These are phyloP conservation scores for Macrosoma leucophasiata DNA, from an alignment of 2,888 invertebrate genomes.

Conservation along the genomic window DNA sequence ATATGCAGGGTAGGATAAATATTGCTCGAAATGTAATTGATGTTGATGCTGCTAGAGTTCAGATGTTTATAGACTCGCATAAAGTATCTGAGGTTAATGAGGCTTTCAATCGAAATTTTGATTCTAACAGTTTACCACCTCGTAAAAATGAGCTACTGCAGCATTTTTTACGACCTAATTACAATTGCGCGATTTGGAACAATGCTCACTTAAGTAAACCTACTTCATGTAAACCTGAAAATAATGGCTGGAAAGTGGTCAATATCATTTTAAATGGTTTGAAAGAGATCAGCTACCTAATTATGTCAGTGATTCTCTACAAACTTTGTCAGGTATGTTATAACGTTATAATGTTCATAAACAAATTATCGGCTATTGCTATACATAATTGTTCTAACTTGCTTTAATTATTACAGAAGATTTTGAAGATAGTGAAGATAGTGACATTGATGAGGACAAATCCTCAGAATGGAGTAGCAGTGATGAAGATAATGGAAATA, in stretches of 20 bases:
- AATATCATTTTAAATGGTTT: conserved; percentile 28
- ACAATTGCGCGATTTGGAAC: conserved; percentile 23
- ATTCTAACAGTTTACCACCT: conserved; percentile 22
- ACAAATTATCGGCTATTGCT: no score
- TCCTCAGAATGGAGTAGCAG: no score
- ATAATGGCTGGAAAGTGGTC: conserved; percentile 29
- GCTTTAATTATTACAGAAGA: no score
- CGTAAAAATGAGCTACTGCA: conserved; percentile 20
- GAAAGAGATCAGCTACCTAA: conserved; percentile 26
- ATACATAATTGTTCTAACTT: no score
- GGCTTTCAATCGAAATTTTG: conserved; percentile 21
- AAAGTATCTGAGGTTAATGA: conserved; percentile 23
- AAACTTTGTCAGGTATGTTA: conserved; percentile 20
- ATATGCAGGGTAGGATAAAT: conserved; percentile 16
- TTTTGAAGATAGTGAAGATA: no score
- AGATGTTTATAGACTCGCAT: conserved; percentile 21
- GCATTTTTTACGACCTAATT: conserved; percentile 25
- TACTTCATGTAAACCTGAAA: conserved; percentile 20
- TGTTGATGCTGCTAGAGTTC: conserved; percentile 18
- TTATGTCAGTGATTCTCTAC: conserved; percentile 23
- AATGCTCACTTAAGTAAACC: conserved; percentile 23
- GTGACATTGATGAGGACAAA: no score
- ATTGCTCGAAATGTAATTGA: conserved; percentile 17
- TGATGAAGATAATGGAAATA: no score
- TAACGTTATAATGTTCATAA: no score